phyloP scores from a whole-genome alignment of 53 echinoderm and acorn worm species.

The Henricia sp. region DNA sequence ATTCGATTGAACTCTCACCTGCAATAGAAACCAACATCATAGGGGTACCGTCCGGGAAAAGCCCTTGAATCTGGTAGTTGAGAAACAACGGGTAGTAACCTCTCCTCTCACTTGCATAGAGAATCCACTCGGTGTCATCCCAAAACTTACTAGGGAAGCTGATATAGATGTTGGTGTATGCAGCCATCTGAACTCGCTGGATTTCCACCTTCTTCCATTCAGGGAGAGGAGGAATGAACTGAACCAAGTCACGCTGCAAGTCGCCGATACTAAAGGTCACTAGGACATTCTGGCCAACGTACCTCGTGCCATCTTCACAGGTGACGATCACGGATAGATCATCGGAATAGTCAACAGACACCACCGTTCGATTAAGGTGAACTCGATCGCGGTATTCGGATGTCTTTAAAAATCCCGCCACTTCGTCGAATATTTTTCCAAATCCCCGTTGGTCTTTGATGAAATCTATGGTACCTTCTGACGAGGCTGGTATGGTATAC shows the following conservation, averaged over 20 bases:
- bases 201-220: constrained; percentile 65
- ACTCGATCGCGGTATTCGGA: constrained; percentile 37
- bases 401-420: constrained; percentile 45
- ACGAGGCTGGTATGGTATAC: neutral
- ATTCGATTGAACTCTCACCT: constrained; percentile 21
- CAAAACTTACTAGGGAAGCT: constrained; percentile 64
- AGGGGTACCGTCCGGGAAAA: constrained; percentile 37
- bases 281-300: constrained; percentile 31
- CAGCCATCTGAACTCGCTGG: constrained; percentile 42
- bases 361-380: constrained; percentile 41
- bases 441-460: constrained; percentile 54
- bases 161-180: constrained; percentile 59
- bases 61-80: constrained; percentile 49
- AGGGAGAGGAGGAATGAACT: constrained; percentile 63
- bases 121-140: constrained; percentile 62
- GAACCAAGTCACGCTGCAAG: constrained; percentile 48
- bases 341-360: constrained; percentile 31
- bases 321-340: constrained; percentile 13
- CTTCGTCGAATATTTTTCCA: constrained; percentile 34
- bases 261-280: constrained; percentile 66
- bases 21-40: constrained; percentile 44
- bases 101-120: constrained; percentile 46
- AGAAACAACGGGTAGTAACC: constrained; percentile 66
- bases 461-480: neutral
- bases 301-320: constrained; percentile 32